Evolutionary conservation across 2,113 vertebrate species (phyloP), one percentile per base, ranked within the genome.

Genomic region (Chrysemys picta): DNA sequence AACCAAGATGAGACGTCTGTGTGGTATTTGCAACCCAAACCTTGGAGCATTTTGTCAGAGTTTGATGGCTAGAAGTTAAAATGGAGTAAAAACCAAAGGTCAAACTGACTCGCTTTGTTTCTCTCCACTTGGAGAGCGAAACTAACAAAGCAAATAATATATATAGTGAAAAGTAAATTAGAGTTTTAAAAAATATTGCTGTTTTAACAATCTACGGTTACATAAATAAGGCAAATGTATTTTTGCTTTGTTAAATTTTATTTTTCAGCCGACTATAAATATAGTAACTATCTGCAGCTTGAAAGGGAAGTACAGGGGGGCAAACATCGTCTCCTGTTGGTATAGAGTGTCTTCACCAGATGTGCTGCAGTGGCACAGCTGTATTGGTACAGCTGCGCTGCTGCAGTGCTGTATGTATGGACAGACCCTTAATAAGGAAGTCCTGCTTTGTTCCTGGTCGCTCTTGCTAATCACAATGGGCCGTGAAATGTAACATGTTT

Each of bases 11-110:
- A 82, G 76, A 75, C 85, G 53, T 49, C 92, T 81, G 79, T 50
- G 78, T 10, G 16, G 9, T 31, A 9, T 88, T 94, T 93, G 90
- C 84, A 80, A 92, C 45, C 80, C 56, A 90, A 78, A 21, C 57
- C 49, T 50, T 57, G 57, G 56, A 49, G 83, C 57, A 35, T 86
- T 91, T 85, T 82, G 65, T 72, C n/a, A 89, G 17, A 56, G 72
- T 69, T 62, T 0, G 8, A 2, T 42, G 94, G 57, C 47, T 25
- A 22, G 72, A 9, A 91, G 87, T 49, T 80, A 78, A 91, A 95
- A 93, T 42, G 4, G 1, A 84, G 82, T 88, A 65, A 84, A 86
- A 72, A n/a, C n/a, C 13, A 19, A 72, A 72, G 65, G 35, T 25
- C 24, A 59, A 5, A 27, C 35, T 17, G 65, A 72, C 14, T 72